Percentiles rank a stretch among this genome's conserved stretches.
Conservation (phyloP, 1,140 invertebrate genomes). For the Notospermus geniculatus region DNA sequence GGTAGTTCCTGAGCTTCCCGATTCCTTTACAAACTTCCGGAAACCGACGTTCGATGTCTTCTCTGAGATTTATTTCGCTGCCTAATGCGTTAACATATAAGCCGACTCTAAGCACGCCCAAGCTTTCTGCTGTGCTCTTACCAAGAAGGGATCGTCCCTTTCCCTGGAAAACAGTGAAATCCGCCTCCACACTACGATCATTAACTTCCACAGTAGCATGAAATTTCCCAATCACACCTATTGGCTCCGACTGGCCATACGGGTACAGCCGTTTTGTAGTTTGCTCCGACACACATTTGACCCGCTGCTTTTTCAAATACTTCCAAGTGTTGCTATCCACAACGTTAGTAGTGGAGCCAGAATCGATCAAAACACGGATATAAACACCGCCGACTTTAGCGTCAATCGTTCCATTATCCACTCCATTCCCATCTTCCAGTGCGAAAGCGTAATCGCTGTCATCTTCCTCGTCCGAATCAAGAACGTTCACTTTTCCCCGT, state of each 20-base stretch:
- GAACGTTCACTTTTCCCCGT: background rate
- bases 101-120: conserved; percentile 14
- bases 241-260: conserved; percentile 15
- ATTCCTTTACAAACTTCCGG: conserved; percentile 20
- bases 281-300: conserved; percentile 1
- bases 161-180: conserved; percentile 15
- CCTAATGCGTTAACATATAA: background rate
- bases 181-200: background rate
- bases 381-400: conserved; percentile 7
- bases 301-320: conserved; percentile 6
- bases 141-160: conserved; percentile 8
- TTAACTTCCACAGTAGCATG: background rate
- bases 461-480: no score
- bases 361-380: conserved; percentile 13
- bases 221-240: conserved; percentile 19
- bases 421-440: no score
- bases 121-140: conserved; percentile 7
- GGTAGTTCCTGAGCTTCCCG: conserved; percentile 24
- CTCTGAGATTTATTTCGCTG: background rate
- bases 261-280: conserved; percentile 14
- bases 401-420: background rate
- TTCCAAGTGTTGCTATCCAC: conserved; percentile 10
- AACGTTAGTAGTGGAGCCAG: conserved; percentile 14
- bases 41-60: conserved; percentile 11
- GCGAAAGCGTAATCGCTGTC: background rate